Conservation (phyloP, 2,888 invertebrate species). For the Epinotia nisella region DNA sequence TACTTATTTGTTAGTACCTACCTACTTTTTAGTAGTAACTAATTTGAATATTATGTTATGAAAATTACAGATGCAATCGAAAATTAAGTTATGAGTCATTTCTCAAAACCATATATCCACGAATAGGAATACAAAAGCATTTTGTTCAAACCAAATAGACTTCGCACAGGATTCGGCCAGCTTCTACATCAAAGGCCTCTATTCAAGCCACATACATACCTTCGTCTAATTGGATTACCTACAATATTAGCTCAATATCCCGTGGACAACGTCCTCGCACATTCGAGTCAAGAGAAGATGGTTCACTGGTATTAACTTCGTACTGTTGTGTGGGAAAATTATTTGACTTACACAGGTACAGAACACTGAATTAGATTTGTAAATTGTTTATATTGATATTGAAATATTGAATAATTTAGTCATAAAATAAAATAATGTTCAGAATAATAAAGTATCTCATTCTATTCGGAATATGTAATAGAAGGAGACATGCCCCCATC, state of each 20-base stretch:
- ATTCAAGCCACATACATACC: conserved; percentile 51
- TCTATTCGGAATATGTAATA: too few species aligned
- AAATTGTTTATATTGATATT: too few species aligned
- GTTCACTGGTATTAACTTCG: background rate
- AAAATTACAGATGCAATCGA: background rate
- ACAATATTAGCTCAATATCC: conserved; percentile 75
- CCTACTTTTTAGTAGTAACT: too few species aligned
- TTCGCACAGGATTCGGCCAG: conserved; percentile 40
- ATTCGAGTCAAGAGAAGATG: conserved; percentile 9
- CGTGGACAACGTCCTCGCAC: conserved; percentile 53
- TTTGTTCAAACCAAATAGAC: conserved; percentile 29
- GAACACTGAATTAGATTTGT: too few species aligned
- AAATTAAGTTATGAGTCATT: background rate
- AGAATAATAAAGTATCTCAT: too few species aligned
- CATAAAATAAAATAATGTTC: too few species aligned
- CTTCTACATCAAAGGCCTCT: conserved; percentile 64
- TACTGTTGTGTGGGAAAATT: background rate
- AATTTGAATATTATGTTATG: background rate
- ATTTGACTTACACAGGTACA: too few species aligned
- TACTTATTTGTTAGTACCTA: too few species aligned
- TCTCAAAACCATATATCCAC: background rate
- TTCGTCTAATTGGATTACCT: conserved; percentile 75
- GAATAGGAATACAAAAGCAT: conserved; percentile 32
- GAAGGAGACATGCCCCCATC: too few species aligned
- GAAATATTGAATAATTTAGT: too few species aligned